Percentiles rank a stretch among this genome's conserved stretches.
Evolutionary conservation across 2,888 invertebrate species (phyloP).

Genomic region (Philonicus albiceps): DNA sequence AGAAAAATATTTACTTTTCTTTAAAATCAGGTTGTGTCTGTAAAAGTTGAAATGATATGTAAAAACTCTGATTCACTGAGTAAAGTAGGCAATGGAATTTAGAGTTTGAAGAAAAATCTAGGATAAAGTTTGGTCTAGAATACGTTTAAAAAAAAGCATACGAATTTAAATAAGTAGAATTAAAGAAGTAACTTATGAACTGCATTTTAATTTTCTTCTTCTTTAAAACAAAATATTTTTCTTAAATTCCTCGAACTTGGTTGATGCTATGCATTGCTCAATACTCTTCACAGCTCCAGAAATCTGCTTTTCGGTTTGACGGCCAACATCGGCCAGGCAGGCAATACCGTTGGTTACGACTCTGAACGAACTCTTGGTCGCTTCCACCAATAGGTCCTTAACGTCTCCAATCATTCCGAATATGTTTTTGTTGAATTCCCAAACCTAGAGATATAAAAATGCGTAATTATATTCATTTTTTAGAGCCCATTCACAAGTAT

Average conservation of each 20-base stretch:
- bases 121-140: background rate
- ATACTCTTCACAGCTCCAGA: background rate
- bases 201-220: background rate
- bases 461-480: background rate
- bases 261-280: background rate
- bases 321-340: background rate
- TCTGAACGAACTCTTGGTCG: background rate
- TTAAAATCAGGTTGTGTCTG: background rate
- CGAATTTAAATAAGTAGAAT: background rate
- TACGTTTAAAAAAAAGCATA: background rate
- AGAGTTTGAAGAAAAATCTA: background rate
- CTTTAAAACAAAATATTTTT: background rate
- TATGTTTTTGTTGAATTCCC: background rate
- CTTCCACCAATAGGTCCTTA: background rate
- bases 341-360: background rate
- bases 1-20: background rate
- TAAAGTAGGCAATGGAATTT: background rate
- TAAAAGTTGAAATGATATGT: background rate
- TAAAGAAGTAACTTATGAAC: background rate
- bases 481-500: background rate
- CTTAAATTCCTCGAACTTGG: background rate
- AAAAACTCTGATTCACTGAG: background rate
- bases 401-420: slow-evolving; percentile 1
- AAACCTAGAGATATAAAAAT: background rate
- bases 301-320: background rate